Base-by-base conservation (phyloP, 2,113 vertebrate genomes). In the Rhombomys opimus region DNA sequence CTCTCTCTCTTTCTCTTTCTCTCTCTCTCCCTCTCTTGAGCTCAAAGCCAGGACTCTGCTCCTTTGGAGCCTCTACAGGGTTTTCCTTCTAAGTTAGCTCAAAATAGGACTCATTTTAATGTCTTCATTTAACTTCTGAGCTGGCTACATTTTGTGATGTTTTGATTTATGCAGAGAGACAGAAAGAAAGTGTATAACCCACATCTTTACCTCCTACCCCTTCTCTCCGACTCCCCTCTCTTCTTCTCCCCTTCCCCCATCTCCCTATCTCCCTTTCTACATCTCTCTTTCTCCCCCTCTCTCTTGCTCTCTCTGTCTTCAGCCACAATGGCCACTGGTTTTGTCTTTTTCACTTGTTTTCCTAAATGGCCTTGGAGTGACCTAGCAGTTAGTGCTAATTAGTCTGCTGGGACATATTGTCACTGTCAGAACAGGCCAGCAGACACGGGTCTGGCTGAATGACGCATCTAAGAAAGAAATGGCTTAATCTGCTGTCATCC, bases 331-430 rank as follows among this genome's bases (percentile, higher is more conserved):
- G 25, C 57, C 65, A 17, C 81, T 20, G 1, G 50, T 78, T 81
- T 73, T 92, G 65, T 87, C 81, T 86, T 78, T 70, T 89, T 8
- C 72, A 84, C 82, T 96, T 85, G 85, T 78, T 96, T 94, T 94
- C 91, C 82, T 94, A 70, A 95, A 78, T 94, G 95, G 96, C 96
- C 97, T 97, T 95, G 78, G 63, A 80, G 57, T 97, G 95, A 97
- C 97, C 96, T 87, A 82, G 86, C 90, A 59, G 50, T 97, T 96
- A 95, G 91, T 76, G 89, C 94, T 97, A 96, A 97, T 97, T 95
- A 94, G 95, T 86, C 96, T 92, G 3, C 67, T 9, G 89, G 94
- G 89, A 97, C 84, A 75, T 82, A 95, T 72, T 95, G 96, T 75
- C 10, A 4, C 91, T 89, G 41, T 95, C 91, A 87, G 77, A 46